Evolutionary conservation across 2,113 vertebrate genomes (phyloP), one percentile per base, ranked within the genome.

Genomic region (Myotis yumanensis): DNA sequence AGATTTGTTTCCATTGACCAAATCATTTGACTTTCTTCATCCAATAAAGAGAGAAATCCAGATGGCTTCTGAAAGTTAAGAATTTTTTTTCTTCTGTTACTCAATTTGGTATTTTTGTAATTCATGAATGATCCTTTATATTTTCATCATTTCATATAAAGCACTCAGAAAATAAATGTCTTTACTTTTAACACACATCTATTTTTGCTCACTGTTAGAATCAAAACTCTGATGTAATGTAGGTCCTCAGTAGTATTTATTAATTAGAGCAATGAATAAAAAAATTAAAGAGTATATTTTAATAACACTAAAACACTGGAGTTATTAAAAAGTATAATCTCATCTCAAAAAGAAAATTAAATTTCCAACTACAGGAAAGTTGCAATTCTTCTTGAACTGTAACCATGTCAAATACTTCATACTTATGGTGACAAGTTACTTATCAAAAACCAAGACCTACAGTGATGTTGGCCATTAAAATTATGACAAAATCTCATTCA

Each of bases 11-110:
- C 99, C 48, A 97, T 89, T 10, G 99, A 98, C 97, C 98, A 98
- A 87, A 98, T 16, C 40, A 98, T 98, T 30, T 99, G 99, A 93
- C 99, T 99, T 98, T 99, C 99, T 97, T 99, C 99, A 96, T 99
- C 99, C 95, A 99, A 95, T 93, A 99, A 89, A 59, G 98, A 98
- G 90, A 99, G 98, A 97, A 99, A 98, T 23, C 99, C 99, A 90
- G 98, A 99, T 28, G 99, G 99, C 95, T 98, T 99, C 99, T 99
- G 98, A 89, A 98, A 98, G 11, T 54, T 71, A 97, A 95, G 59
- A 73, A 6, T 2, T 6, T 48, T 83, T 17, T 64, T 48, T 69
- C 12, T 54, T 92, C 32, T 25, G 8, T 30, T 23, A 66, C 32
- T 46, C 23, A 52, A 1, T 46, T 66, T 32, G 32, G 12, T 35